Base-by-base conservation (phyloP, 2,888 invertebrate genomes). In the Trilocha varians region DNA sequence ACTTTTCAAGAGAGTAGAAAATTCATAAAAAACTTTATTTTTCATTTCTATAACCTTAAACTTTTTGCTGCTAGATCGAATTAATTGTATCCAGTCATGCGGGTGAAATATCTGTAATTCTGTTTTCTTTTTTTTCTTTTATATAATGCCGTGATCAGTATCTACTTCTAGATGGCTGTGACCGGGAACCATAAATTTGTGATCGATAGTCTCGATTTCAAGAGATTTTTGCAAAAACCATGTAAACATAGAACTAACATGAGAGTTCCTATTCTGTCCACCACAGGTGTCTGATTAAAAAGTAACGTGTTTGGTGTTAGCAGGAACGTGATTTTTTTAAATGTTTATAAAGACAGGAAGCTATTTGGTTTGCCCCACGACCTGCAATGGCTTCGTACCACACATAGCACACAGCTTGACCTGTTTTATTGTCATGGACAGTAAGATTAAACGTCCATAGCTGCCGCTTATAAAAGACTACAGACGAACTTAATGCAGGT, bases 311-410 rank as follows among this genome's bases (percentile, higher is more conserved):
- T 35, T 41, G 16, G 15, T 32, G 16, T 34, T 41, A 39, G 13
- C 38, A 25, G 34, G 36, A 16, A 41, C 16, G 35, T 32, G 33
- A 5, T 32, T 34, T 15, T n/a, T 44, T 15, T 14, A 55, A 43
- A 41, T 48, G 41, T 32, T 49, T 41, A 38, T 18, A 18, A 18
- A 18, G 11, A 37, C 47, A 52, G 32, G 47, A 44, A n/a, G 49
- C 50, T 16, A 55, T 52, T 40, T 55, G 44, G 44, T 55, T 53
- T 35, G 49, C 53, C 15, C 49, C 55, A 39, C 52, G 42, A 25
- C 32, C 47, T 34, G 42, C 18, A 5, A 18, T 8, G 5, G 18
- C 18, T 8, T 18, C 18, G 18, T 18, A 8, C 18, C 49, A 36
- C 40, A 48, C 48, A 41, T 43, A 46, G 35, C 45, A 46, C 3